Evolutionary conservation across 2,888 invertebrate genomes (phyloP), one percentile per base, ranked within the genome.

Genomic region (Drosophila infuscata): DNA sequence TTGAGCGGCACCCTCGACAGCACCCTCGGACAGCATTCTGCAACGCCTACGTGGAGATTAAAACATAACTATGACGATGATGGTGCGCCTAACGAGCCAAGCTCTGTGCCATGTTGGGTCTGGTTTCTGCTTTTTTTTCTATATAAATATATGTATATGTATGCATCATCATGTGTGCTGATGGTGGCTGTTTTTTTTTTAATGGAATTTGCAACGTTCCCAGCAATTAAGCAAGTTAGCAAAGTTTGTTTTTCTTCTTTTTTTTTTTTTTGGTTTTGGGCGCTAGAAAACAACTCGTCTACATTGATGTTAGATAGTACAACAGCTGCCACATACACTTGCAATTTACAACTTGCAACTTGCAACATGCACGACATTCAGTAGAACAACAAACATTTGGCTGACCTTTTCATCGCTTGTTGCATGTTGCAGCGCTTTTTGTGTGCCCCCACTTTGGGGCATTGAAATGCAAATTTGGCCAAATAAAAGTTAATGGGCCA

Each of bases 401-500:
- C 74, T 89, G 88, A 89, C 89, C 89, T 89, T 89, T 87, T 88
- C 83, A 79, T 74, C 84, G 88, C 73, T 75, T 75, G 76, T 74
- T 78, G 83, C 74, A 82, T 80, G 70, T 76, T 68, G 62, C 61
- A 60, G 68, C 35, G 56, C 51, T 74, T 76, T 61, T 56, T 41
- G 54, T 70, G 41, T 79, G 72, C 69, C 74, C 76, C 78, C 81
- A 80, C 79, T 86, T 88, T 76, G 81, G 86, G 88, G 86, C 89
- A 87, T 87, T 89, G 88, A 88, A 87, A 87, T 87, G 87, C 90
- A 87, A 87, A 87, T 87, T 88, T 88, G 89, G 88, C 76, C 74
- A 88, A 89, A 88, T 88, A 89, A 87, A 89, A 88, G 89, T 87
- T 89, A 89, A 89, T 89, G 89, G 87, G 89, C 78, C 89, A 87